These are phyloP conservation scores for Astreopora myriophthalma DNA, from an alignment of 64 coral and sea anemone genomes.

Conservation along the genomic window DNA sequence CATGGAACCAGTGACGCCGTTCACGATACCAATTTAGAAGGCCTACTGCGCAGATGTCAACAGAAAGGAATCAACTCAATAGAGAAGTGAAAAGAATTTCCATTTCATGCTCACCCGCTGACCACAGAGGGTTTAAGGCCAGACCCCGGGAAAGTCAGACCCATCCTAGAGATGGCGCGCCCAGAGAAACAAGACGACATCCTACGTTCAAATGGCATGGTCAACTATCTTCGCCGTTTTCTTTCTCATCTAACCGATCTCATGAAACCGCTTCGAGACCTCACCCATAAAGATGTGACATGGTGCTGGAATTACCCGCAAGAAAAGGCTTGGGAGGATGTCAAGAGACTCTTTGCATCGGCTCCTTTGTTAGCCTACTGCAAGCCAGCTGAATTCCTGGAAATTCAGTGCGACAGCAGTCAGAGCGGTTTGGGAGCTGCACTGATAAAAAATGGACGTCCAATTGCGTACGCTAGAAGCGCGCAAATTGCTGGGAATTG, in stretches of 20 bases:
- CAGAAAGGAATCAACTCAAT: no score
- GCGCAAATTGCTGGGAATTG: not conserved
- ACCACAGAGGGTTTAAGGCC: no score
- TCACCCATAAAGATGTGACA: constrained; percentile 18
- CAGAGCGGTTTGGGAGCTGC: constrained; percentile 35
- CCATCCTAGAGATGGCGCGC: not conserved
- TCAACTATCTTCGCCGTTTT: no score
- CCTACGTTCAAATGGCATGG: no score
- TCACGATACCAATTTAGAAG: no score
- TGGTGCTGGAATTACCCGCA: constrained; percentile 28
- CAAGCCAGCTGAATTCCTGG: not conserved
- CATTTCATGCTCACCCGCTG: no score
- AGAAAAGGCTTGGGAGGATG: constrained; percentile 10
- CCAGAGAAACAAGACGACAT: not conserved
- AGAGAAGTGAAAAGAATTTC: no score
- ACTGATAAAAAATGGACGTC: not conserved
- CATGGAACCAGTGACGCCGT: not conserved
- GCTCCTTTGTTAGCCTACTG: constrained; percentile 40
- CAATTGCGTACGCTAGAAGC: no score
- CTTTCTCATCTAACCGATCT: no score
- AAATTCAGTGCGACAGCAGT: constrained; percentile 45
- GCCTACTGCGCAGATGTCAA: no score
- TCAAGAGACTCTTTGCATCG: constrained; percentile 12
- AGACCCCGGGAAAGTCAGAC: no score
- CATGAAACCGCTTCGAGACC: not conserved